These are phyloP conservation scores for Typhlomys cinereus DNA, from an alignment of 2,113 vertebrate genomes.

Conservation along the genomic window DNA sequence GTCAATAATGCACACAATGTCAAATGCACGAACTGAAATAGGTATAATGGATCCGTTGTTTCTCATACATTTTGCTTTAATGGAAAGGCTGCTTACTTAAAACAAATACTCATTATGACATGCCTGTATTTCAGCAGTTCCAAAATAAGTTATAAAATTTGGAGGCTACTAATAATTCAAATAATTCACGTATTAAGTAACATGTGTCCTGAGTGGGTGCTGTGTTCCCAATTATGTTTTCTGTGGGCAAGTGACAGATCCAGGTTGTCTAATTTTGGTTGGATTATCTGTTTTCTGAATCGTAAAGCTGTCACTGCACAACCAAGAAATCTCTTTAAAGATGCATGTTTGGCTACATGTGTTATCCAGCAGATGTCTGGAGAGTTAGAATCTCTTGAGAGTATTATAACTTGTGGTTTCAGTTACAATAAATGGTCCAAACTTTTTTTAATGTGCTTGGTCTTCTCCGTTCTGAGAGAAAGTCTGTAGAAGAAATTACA, in stretches of 20 bases:
- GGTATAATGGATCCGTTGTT: not conserved
- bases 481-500: constrained; percentile 75
- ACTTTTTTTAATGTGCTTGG: constrained; percentile 41
- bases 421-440: constrained; percentile 73
- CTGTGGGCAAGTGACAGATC: constrained; percentile 44
- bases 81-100: constrained; percentile 25
- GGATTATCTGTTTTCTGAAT: constrained; percentile 83
- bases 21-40: not conserved
- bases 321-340: constrained; percentile 86
- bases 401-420: constrained; percentile 77
- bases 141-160: constrained; percentile 8
- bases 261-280: constrained; percentile 80
- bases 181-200: not conserved
- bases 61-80: constrained; percentile 30
- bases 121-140: not conserved
- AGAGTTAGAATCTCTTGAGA: constrained; percentile 84
- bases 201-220: not conserved
- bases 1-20: constrained; percentile 1
- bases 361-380: constrained; percentile 87
- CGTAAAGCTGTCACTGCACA: constrained; percentile 84
- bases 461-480: constrained; percentile 54
- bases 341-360: constrained; percentile 86
- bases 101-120: not conserved
- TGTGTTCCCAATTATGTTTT: not conserved
- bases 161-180: not conserved